Conservation (phyloP, 1,140 invertebrate genomes). For the Brachionus rotundiformis region DNA sequence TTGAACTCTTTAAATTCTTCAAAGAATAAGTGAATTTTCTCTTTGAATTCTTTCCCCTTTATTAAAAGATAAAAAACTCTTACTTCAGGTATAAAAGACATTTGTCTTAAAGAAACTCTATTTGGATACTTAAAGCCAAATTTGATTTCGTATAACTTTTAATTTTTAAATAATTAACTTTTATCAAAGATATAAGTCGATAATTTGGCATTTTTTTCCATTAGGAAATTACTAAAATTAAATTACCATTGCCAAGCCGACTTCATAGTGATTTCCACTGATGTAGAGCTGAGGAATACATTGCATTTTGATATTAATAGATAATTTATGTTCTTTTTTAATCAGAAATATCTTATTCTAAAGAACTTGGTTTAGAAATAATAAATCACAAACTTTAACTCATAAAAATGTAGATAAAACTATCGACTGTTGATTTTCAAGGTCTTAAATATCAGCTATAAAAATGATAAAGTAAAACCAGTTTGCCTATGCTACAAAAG, state of each 20-base stretch:
- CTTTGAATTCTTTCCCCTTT: slow-evolving; percentile 33
- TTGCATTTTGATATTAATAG: background rate
- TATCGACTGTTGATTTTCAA: background rate
- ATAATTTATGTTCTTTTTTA: background rate
- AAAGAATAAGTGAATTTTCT: background rate
- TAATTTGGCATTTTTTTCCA: background rate
- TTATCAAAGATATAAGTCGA: no score
- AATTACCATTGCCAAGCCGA: slow-evolving; percentile 10
- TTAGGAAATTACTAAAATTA: background rate
- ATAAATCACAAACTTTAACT: slow-evolving; percentile 2
- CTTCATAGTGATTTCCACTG: slow-evolving; percentile 44
- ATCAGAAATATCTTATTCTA: background rate
- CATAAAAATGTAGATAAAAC: background rate
- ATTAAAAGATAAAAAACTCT: no score
- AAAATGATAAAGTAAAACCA: background rate
- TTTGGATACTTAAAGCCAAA: no score
- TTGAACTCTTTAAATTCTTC: slow-evolving; percentile 41
- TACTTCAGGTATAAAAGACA: no score
- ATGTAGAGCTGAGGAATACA: slow-evolving; percentile 26
- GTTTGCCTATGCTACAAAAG: background rate
- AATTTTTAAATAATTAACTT: no score
- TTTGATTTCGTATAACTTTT: no score
- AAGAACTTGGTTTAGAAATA: background rate
- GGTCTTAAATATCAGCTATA: background rate
- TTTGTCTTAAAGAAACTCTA: no score